Conservation (phyloP, 2,113 vertebrate species). For the Xenus cinereus region DNA sequence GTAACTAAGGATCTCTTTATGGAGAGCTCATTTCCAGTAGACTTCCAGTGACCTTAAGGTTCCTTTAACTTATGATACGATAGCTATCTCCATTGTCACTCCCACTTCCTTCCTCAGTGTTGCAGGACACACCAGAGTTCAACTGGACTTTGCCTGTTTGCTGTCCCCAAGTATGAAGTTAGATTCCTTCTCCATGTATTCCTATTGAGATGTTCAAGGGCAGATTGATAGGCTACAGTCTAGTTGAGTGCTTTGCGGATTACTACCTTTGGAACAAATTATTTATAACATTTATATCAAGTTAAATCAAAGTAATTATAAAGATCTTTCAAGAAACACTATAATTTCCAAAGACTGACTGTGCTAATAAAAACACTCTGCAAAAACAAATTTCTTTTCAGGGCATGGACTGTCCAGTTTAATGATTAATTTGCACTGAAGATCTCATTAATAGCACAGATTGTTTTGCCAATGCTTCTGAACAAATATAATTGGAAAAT, state of each 20-base stretch:
- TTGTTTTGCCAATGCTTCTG: slow-evolving; percentile 54
- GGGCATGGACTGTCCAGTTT: background rate
- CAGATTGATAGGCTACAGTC: background rate
- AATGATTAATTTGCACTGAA: slow-evolving; percentile 57
- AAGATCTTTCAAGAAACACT: background rate
- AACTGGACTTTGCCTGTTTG: background rate
- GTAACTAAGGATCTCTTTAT: background rate
- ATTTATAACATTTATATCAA: background rate
- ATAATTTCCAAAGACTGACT: background rate
- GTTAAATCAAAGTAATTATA: background rate
- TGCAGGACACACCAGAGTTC: background rate
- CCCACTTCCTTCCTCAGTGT: background rate
- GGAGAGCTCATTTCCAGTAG: background rate
- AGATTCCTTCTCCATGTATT: background rate
- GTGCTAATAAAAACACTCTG: background rate
- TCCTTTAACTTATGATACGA: background rate
- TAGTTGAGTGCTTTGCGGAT: background rate
- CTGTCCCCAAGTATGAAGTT: background rate
- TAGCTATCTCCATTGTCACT: background rate
- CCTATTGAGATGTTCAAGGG: background rate
- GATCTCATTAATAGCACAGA: slow-evolving; percentile 60
- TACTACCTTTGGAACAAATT: background rate
- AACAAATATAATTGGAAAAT: slow-evolving; percentile 61
- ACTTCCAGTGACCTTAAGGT: background rate
- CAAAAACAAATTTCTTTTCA: slow-evolving; percentile 23